Base-by-base conservation (phyloP, 1,140 invertebrate species). In the Pinna nobilis region DNA sequence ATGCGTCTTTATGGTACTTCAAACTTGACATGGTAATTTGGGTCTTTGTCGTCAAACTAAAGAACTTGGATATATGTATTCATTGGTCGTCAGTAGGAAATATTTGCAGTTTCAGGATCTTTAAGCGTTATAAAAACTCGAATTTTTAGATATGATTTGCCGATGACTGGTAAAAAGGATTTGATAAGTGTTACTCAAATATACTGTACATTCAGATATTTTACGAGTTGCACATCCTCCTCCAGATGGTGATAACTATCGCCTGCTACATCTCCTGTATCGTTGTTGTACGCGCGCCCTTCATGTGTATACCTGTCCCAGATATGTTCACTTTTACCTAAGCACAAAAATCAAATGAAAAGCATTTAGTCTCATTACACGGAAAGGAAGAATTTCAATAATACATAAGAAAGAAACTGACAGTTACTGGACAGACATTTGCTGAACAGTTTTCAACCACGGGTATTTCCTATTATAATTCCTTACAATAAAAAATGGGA, bases 181-280 rank as follows among this genome's bases (percentile, higher is more conserved):
- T n/a, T n/a, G n/a, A n/a, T n/a, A n/a, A n/a, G n/a, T n/a, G n/a
- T n/a, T n/a, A n/a, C n/a, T n/a, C n/a, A n/a, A n/a, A n/a, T n/a
- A n/a, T n/a, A n/a, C n/a, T n/a, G n/a, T 70, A 79, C 77, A 13
- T 81, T 78, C 11, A 86, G 23, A 37, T 74, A 63, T 67, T 84
- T 83, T 2, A 93, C 77, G 37, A 91, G 85, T 35, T 90, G 83
- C 0, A 94, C 90, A 86, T 94, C 93, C 76, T 92, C 90, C 47
- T 88, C 84, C 82, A 91, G 92, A 41, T 91, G 86, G 80, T 93
- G 85, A 85, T 93, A 94, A 6, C 92, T 93, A 82, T 93, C 91
- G 66, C 90, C 90, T 0, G 93, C 92, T 23, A 93, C 78, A 81
- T 93, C 92, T 0, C 91, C 92, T 65, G 86, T 89, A 11, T 63